These are phyloP conservation scores for Margaritifera margaritifera DNA, from an alignment of 2,888 invertebrate genomes.

Conservation along the genomic window DNA sequence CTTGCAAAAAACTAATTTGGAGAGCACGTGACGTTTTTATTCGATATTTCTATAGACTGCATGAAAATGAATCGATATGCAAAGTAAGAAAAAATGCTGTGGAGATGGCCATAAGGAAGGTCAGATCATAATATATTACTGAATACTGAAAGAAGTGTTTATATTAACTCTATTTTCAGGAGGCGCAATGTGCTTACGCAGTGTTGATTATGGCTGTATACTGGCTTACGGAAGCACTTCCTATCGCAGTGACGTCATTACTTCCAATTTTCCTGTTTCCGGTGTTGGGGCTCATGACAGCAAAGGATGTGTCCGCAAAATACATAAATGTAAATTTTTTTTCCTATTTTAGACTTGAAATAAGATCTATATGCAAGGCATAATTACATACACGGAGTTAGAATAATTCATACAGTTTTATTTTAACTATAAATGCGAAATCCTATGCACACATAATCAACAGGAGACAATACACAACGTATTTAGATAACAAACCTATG, in stretches of 20 bases:
- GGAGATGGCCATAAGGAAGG: not conserved
- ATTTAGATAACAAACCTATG: too few relatives aligned
- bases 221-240: constrained; percentile 68
- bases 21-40: too few relatives aligned
- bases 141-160: not conserved
- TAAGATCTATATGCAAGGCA: too few relatives aligned
- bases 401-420: too few relatives aligned
- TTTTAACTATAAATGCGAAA: too few relatives aligned
- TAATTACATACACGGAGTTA: too few relatives aligned
- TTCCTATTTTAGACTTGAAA: not conserved
- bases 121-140: not conserved
- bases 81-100: too few relatives aligned
- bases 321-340: constrained; percentile 50
- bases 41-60: too few relatives aligned
- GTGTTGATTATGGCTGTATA: constrained; percentile 64
- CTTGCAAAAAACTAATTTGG: too few relatives aligned
- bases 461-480: too few relatives aligned
- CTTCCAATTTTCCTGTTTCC: constrained; percentile 62
- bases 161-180: constrained; percentile 38
- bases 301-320: constrained; percentile 40
- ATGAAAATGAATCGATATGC: too few relatives aligned
- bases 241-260: constrained; percentile 67
- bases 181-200: constrained; percentile 60
- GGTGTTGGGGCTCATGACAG: constrained; percentile 46
- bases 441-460: too few relatives aligned